Evolutionary conservation across 2,797 vertebrate genomes (phyloP).

Genomic region (Helarctos malayanus): DNA sequence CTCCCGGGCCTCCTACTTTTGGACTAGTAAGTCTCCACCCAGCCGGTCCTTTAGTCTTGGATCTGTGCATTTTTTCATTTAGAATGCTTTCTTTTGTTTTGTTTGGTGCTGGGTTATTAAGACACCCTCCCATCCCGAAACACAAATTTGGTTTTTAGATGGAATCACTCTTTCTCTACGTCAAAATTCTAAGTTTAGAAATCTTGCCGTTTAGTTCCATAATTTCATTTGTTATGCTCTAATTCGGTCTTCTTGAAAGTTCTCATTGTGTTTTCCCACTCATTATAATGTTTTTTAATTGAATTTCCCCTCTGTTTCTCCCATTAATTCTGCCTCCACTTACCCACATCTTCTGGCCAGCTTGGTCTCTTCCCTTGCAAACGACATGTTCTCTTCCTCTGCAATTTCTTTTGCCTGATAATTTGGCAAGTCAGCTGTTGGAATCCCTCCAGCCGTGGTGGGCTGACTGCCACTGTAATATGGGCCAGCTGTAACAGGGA

Average conservation of each 20-base stretch:
- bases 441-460: neutral
- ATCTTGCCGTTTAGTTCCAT: neutral
- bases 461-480: neutral
- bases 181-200: conserved; percentile 30
- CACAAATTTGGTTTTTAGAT: neutral
- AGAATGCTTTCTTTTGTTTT: neutral
- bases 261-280: neutral
- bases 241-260: conserved; percentile 40
- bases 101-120: neutral
- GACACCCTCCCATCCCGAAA: neutral
- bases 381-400: conserved; percentile 13
- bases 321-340: conserved; percentile 24
- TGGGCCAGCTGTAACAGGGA: neutral
- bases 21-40: neutral
- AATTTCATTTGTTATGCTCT: conserved; percentile 65
- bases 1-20: neutral
- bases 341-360: conserved; percentile 1
- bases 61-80: neutral
- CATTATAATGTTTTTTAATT: conserved; percentile 29
- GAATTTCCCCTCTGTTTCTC: neutral
- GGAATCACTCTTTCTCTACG: neutral
- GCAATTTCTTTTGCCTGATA: neutral
- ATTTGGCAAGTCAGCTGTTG: neutral
- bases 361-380: conserved; percentile 34
- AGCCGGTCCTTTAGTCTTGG: neutral